phyloP scores from a whole-genome alignment of 2,113 vertebrate genomes.

The Pygoscelis antarcticus region DNA sequence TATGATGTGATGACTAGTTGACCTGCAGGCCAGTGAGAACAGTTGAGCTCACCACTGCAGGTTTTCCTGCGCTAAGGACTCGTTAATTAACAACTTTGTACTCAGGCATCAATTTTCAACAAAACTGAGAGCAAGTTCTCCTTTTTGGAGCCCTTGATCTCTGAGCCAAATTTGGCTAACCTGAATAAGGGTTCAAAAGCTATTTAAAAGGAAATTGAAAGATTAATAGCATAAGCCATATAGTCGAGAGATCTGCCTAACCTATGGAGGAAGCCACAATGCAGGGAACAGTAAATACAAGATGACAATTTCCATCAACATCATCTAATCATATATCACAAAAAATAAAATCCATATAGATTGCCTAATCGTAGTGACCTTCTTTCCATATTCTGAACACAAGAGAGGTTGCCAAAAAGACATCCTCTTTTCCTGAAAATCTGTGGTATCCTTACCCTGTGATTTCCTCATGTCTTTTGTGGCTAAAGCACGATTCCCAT shows the following conservation, averaged over 20 bases:
- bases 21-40: neutral
- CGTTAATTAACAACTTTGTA: neutral
- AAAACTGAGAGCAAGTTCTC: neutral
- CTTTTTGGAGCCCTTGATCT: neutral
- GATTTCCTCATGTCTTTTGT: conserved; percentile 99
- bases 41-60: neutral
- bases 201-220: neutral
- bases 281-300: neutral
- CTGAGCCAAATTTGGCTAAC: neutral
- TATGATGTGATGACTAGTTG: neutral
- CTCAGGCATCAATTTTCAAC: neutral
- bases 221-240: neutral
- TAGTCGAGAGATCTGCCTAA: neutral
- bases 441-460: conserved; percentile 83
- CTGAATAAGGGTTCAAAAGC: neutral
- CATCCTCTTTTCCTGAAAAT: neutral
- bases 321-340: neutral
- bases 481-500: conserved; percentile 99
- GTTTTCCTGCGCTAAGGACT: neutral
- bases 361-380: neutral
- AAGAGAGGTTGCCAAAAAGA: neutral
- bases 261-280: neutral
- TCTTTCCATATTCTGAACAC: neutral
- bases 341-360: neutral
- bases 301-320: neutral